Percentiles rank a stretch among this genome's conserved stretches.
Evolutionary conservation across 2,113 vertebrate species (phyloP).

Genomic region (Eira barbara): DNA sequence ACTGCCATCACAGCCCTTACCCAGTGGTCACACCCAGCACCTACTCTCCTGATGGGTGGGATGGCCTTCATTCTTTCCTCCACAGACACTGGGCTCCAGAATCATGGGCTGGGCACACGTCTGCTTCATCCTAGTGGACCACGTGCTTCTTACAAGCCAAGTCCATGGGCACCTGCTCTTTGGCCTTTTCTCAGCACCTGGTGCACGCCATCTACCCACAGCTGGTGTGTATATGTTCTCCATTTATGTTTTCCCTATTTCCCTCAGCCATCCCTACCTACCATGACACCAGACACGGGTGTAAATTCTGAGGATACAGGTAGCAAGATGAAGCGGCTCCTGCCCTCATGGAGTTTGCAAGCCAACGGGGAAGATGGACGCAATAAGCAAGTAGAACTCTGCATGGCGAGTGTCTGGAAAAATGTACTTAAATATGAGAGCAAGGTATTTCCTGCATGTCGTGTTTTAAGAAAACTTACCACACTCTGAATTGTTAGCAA

Average conservation of each 20-base stretch:
- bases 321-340: not conserved
- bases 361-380: accelerated
- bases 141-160: accelerated
- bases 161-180: accelerated
- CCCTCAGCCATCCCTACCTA: not conserved
- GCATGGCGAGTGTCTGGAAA: not conserved
- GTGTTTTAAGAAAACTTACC: not conserved
- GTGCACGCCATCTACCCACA: accelerated
- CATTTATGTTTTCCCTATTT: not conserved
- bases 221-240: not conserved
- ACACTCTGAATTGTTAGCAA: not conserved
- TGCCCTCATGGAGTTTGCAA: not conserved
- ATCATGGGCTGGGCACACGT: accelerated
- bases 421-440: not conserved
- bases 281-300: too few species aligned
- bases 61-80: accelerated
- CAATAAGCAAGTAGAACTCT: not conserved
- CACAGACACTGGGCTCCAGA: not conserved
- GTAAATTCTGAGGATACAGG: not conserved
- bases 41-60: accelerated
- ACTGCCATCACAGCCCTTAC: too few species aligned
- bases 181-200: not conserved
- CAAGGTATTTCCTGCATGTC: not conserved
- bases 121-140: not conserved
- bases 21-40: accelerated